Evolutionary conservation across 2,888 invertebrate genomes (phyloP).

Genomic region (Caenorhabditis sp.): DNA sequence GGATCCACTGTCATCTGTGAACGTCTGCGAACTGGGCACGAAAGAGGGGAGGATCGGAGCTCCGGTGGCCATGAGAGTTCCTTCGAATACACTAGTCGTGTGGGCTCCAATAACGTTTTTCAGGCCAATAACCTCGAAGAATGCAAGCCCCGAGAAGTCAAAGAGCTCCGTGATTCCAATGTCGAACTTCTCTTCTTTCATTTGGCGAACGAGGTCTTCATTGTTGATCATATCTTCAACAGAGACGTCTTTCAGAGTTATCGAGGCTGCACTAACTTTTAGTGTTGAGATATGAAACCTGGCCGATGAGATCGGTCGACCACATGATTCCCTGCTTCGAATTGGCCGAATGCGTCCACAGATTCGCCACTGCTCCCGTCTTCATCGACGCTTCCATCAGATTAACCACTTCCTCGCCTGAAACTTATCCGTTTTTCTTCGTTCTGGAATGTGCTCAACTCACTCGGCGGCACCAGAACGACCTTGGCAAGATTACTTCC

Average conservation of each 20-base stretch:
- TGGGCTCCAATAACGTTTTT: slow-evolving; percentile 59
- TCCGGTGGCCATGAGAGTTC: slow-evolving; percentile 56
- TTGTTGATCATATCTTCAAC: slow-evolving; percentile 37
- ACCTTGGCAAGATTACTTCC: slow-evolving; percentile 55
- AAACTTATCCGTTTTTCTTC: not conserved
- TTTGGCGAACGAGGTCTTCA: slow-evolving; percentile 26
- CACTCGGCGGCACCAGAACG: slow-evolving; percentile 34
- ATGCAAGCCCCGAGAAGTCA: slow-evolving; percentile 56
- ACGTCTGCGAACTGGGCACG: slow-evolving; percentile 58
- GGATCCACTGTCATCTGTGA: slow-evolving; percentile 57
- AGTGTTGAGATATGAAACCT: slow-evolving; percentile 38
- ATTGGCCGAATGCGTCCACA: slow-evolving; percentile 56
- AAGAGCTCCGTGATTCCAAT: slow-evolving; percentile 58
- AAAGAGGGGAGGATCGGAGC: slow-evolving; percentile 58
- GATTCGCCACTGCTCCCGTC: slow-evolving; percentile 42
- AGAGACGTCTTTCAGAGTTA: not conserved
- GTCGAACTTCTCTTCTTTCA: slow-evolving; percentile 58
- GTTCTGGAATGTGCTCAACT: not conserved
- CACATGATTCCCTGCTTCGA: slow-evolving; percentile 56
- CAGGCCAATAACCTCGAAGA: slow-evolving; percentile 54
- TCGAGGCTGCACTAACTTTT: slow-evolving; percentile 23
- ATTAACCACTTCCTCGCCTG: slow-evolving; percentile 11
- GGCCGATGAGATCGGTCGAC: slow-evolving; percentile 48
- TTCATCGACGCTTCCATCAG: slow-evolving; percentile 34
- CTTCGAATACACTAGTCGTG: slow-evolving; percentile 58